phyloP scores from a whole-genome alignment of 2,797 vertebrate species.

The Chanos chanos region DNA sequence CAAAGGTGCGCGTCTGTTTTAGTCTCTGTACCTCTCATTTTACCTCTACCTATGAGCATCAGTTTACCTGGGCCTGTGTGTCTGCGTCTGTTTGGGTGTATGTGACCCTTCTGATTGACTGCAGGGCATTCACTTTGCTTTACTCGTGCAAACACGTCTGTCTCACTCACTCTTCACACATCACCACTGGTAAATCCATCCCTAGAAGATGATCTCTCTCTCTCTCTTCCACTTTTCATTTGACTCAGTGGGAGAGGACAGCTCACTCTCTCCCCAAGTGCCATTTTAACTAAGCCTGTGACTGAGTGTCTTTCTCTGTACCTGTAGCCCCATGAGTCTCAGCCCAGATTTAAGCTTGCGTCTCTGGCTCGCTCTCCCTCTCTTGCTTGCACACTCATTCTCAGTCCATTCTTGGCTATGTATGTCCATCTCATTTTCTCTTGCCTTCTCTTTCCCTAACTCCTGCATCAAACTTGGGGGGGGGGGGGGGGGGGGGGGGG shows the following conservation, averaged over 20 bases:
- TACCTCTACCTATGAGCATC: neutral
- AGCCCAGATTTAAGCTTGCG: constrained; percentile 14
- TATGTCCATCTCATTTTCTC: too few species aligned
- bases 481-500: too few species aligned
- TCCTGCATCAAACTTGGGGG: too few species aligned
- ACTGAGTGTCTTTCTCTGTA: neutral
- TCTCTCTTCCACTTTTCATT: neutral
- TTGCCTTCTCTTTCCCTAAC: too few species aligned
- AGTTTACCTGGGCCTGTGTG: too few species aligned
- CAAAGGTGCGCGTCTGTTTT: neutral
- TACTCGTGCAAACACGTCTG: constrained; percentile 6
- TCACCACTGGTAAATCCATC: constrained; percentile 1
- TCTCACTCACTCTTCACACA: neutral
- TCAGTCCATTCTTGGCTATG: too few species aligned
- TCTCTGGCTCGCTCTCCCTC: too few species aligned
- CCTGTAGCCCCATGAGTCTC: constrained; percentile 1
- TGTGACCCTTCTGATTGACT: neutral
- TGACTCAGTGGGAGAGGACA: too few species aligned
- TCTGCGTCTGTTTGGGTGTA: too few species aligned
- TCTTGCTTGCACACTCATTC: too few species aligned
- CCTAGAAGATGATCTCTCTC: neutral
- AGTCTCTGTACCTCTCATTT: constrained; percentile 5
- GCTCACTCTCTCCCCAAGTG: too few species aligned
- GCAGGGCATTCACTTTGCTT: neutral
- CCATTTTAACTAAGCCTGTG: too few species aligned